Percentiles rank a stretch among this genome's conserved stretches.
Evolutionary conservation across 1,140 invertebrate species (phyloP).

Genomic region (Phenacoccus solenopsis): DNA sequence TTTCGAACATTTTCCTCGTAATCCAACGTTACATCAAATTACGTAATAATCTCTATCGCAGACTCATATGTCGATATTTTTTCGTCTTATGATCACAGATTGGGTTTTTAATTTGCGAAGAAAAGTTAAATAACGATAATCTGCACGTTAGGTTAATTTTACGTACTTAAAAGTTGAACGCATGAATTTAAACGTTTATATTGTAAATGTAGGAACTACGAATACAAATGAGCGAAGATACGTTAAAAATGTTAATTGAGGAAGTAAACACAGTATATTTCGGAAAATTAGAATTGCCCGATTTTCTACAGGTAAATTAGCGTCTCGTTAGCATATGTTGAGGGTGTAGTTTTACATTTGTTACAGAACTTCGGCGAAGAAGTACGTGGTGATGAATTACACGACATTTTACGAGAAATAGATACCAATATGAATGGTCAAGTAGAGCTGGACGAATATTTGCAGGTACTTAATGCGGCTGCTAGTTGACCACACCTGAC

Average conservation of each 20-base stretch:
- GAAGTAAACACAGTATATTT: conserved; percentile 54
- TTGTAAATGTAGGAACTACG: conserved; percentile 40
- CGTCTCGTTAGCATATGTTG: neutral
- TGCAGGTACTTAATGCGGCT: conserved; percentile 60
- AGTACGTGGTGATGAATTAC: conserved; percentile 86
- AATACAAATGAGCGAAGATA: conserved; percentile 45
- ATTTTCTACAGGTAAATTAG: conserved; percentile 55
- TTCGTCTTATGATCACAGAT: too few relatives aligned
- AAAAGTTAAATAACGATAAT: too few relatives aligned
- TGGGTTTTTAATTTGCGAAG: too few relatives aligned
- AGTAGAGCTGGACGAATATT: conserved; percentile 95
- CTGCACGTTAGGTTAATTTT: too few relatives aligned
- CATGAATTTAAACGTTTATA: neutral
- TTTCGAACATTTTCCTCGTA: neutral
- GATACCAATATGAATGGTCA: conserved; percentile 99
- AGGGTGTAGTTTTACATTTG: conserved; percentile 15
- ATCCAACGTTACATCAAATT: too few relatives aligned
- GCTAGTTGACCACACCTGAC: neutral
- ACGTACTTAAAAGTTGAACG: neutral
- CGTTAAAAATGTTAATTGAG: conserved; percentile 49
- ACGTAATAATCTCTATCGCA: too few relatives aligned
- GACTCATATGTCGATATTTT: too few relatives aligned
- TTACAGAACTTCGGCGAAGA: conserved; percentile 78
- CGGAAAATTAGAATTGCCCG: conserved; percentile 54
- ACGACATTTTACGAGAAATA: conserved; percentile 94